Conservation (phyloP, 2,113 vertebrate genomes). For the Saccopteryx bilineata region DNA sequence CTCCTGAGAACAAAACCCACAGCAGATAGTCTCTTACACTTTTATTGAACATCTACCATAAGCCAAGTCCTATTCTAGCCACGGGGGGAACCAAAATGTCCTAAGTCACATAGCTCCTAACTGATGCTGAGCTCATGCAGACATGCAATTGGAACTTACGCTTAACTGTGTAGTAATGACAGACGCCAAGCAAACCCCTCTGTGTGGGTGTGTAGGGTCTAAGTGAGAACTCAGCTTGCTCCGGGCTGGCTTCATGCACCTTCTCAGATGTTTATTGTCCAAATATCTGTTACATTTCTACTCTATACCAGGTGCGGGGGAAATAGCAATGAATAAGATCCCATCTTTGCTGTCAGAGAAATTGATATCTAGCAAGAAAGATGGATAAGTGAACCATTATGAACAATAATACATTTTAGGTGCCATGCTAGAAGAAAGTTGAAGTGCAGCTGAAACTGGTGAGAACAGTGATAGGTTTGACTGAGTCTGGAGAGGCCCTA, state of each 20-base stretch:
- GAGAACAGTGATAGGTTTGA: not conserved
- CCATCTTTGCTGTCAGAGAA: not conserved
- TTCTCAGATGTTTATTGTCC: not conserved
- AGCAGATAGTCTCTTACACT: not conserved
- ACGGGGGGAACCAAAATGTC: not conserved
- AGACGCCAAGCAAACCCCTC: not conserved
- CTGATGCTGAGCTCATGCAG: not conserved
- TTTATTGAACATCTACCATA: not conserved
- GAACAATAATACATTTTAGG: not conserved
- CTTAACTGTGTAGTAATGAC: not conserved
- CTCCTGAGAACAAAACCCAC: not conserved
- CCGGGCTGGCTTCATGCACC: not conserved
- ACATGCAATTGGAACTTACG: accelerated
- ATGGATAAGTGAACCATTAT: not conserved
- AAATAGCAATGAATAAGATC: not conserved
- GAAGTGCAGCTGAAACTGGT: not conserved
- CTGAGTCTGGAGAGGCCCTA: not conserved
- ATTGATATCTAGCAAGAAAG: not conserved
- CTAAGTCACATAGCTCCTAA: not conserved
- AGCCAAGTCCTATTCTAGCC: not conserved
- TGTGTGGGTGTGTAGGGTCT: accelerated
- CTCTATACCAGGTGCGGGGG: not conserved
- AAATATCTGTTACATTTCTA: not conserved
- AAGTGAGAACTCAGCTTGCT: not conserved
- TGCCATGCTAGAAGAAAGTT: not conserved